Conservation (phyloP, 2,888 invertebrate genomes). For the Drosophila hamatofila region DNA sequence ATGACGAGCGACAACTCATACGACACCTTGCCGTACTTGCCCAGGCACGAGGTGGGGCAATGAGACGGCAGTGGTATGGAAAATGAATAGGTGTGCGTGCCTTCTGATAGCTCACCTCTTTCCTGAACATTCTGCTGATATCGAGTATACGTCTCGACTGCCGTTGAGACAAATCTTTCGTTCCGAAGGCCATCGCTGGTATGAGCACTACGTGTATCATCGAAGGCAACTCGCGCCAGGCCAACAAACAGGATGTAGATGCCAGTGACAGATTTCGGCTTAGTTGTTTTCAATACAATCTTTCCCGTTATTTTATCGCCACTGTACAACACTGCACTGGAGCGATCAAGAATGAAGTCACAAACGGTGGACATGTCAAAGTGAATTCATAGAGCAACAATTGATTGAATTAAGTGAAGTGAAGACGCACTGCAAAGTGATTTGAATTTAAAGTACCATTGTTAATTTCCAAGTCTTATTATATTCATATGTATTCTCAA, state of each 20-base stretch:
- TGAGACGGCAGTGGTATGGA: not conserved
- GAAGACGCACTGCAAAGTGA: not conserved
- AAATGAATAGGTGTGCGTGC: slow-evolving; percentile 2
- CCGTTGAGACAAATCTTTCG: not conserved
- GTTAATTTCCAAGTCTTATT: not conserved
- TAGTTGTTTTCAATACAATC: not conserved
- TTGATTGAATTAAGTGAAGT: not conserved
- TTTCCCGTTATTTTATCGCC: slow-evolving; percentile 1
- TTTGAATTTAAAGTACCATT: not conserved
- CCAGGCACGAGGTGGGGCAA: slow-evolving; percentile 10
- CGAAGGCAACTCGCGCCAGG: not conserved
- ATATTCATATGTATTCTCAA: not conserved
- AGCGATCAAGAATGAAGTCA: slow-evolving; percentile 2
- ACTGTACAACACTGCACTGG: not conserved
- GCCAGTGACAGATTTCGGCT: not conserved
- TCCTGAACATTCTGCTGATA: not conserved
- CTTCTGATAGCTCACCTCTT: not conserved
- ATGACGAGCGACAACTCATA: slow-evolving; percentile 1
- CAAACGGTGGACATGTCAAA: not conserved
- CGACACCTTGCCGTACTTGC: slow-evolving; percentile 5
- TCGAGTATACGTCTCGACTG: not conserved
- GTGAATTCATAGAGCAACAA: too few species aligned
- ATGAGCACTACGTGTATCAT: not conserved
- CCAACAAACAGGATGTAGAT: not conserved
- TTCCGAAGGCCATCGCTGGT: not conserved